Evolutionary conservation across 2,113 vertebrate genomes (phyloP).

Genomic region (Symphodus melops): DNA sequence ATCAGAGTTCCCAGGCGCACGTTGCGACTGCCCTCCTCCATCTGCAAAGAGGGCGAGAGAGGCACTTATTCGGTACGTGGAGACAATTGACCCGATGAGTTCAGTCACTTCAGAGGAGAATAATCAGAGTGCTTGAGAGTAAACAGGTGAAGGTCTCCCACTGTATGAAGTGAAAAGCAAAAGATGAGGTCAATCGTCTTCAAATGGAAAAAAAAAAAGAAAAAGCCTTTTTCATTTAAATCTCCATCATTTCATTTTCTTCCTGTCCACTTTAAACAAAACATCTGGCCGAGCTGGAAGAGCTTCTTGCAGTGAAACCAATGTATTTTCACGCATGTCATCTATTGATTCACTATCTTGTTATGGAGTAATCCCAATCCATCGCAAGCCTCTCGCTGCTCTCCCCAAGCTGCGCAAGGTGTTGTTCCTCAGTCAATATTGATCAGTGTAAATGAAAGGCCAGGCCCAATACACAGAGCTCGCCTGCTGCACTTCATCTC

Average conservation of each 20-base stretch:
- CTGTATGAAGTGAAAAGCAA: background rate
- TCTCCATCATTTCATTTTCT: conserved; percentile 15
- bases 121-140: background rate
- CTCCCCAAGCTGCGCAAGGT: conserved; percentile 29
- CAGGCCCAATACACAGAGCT: conserved; percentile 23
- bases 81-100: background rate
- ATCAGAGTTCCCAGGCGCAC: conserved; percentile 91
- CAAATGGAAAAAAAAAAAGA: no score
- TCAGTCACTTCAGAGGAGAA: conserved; percentile 1
- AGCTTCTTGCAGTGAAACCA: conserved; percentile 9
- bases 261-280: conserved; percentile 1
- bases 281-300: background rate
- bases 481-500: conserved; percentile 30
- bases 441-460: conserved; percentile 66
- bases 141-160: background rate
- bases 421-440: conserved; percentile 61
- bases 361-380: conserved; percentile 46
- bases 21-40: conserved; percentile 91
- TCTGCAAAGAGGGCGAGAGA: conserved; percentile 73
- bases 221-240: background rate
- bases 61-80: background rate
- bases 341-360: conserved; percentile 57
- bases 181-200: background rate
- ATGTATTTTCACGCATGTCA: conserved; percentile 46
- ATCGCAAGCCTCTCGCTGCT: conserved; percentile 12